Percentiles rank a stretch among this genome's conserved stretches.
Evolutionary conservation across 2,888 invertebrate species (phyloP).

Genomic region (Pachymerium ferrugineum): DNA sequence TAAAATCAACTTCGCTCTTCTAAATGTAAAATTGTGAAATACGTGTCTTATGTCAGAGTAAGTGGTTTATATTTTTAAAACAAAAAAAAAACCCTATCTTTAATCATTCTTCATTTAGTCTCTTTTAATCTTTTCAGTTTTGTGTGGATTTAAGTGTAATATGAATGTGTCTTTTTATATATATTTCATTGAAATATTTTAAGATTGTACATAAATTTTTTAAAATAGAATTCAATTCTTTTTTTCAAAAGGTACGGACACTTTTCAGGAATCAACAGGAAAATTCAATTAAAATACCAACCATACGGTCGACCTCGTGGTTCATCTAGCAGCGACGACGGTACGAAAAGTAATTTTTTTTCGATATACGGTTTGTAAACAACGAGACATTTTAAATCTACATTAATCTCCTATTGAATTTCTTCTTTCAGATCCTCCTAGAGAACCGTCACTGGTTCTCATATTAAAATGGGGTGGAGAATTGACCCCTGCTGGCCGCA

Average conservation of each 20-base stretch:
- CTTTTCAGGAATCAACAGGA: constrained; percentile 99
- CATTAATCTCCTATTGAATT: too few relatives aligned
- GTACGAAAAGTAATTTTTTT: constrained; percentile 35
- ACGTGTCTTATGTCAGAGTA: too few relatives aligned
- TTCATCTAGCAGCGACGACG: constrained; percentile 90
- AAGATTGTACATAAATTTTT: not conserved
- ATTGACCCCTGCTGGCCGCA: constrained; percentile 92
- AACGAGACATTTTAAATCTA: too few relatives aligned
- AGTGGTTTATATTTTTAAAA: too few relatives aligned
- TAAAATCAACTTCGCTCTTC: too few relatives aligned
- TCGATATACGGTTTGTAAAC: too few relatives aligned
- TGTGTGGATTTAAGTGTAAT: constrained; percentile 27
- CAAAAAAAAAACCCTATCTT: not conserved
- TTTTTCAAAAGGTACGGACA: constrained; percentile 78
- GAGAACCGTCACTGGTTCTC: constrained; percentile 88
- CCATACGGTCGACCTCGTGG: constrained; percentile 86
- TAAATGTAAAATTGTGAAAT: too few relatives aligned
- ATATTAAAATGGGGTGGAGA: constrained; percentile 99
- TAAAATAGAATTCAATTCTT: not conserved
- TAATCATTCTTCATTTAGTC: not conserved
- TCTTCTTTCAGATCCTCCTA: constrained; percentile 63
- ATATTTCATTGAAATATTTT: not conserved
- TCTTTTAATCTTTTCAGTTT: constrained; percentile 29
- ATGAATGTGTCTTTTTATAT: too few relatives aligned
- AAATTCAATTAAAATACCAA: constrained; percentile 99